Base-by-base conservation (phyloP, 2,888 invertebrate genomes). In the Pachydiplax longipennis region DNA sequence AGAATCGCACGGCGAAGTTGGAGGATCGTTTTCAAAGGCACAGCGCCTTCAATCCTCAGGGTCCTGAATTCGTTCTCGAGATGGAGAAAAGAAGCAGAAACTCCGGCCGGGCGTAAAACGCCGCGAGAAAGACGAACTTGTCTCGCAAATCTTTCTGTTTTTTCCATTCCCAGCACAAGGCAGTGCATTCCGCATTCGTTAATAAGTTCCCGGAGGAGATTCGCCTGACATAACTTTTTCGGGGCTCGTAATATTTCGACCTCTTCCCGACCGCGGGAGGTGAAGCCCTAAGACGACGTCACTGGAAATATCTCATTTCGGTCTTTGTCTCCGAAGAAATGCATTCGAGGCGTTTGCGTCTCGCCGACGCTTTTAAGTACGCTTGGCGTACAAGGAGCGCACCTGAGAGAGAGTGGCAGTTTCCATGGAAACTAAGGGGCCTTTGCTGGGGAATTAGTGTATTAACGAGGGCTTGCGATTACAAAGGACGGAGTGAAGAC, bases 401-500 rank as follows among this genome's bases (percentile, higher is more conserved):
- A 61, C 87, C 58, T 61, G 58, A 13, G 87, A 87, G 87, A 87
- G 87, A 58, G 87, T 61, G 35, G 58, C 35, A 65, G 87, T 83
- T 35, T 61, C 61, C 37, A 87, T n/a, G n/a, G 87, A 87, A 37
- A 87, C 61, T 37, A 61, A 37, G 31, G n/a, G n/a, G 22, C 22
- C 58, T 31, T 58, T 31, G 4, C 65, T 37, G 37, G 61, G 61
- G 65, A 87, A 87, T 87, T 87, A 87, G 87, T 87, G 37, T n/a
- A 87, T 87, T 87, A 87, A 87, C 87, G 58, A 83, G 83, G 25
- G 83, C 53, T 35, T 31, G 83, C 58, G 87, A 87, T 87, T 87
- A 87, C 61, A 65, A 87, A 61, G 87, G 53, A 25, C n/a, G 15
- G 18, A n/a, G 48, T 1, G 53, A 48, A 53, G 82, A 40, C 37